Percentiles rank a stretch among this genome's conserved stretches.
Conservation (phyloP, 2,797 vertebrate species). For the Sardinella longiceps region DNA sequence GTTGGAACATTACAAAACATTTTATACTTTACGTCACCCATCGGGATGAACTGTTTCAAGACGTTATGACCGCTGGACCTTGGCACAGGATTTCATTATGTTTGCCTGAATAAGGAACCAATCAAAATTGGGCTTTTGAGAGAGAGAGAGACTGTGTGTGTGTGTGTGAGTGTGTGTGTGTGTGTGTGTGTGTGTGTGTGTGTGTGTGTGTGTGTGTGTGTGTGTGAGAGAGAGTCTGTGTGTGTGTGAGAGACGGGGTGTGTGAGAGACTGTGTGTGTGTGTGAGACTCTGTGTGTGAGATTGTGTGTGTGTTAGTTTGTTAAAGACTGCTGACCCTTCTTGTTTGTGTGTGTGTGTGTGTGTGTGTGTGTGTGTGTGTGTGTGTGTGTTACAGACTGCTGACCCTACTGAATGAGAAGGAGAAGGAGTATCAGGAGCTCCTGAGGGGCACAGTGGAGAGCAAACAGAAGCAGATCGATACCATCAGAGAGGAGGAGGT, state of each 20-base stretch:
- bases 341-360: neutral
- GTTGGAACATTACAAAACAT: too few species aligned
- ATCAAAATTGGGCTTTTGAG: too few species aligned
- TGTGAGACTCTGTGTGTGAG: neutral
- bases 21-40: too few species aligned
- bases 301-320: neutral
- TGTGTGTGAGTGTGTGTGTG: neutral
- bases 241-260: too few species aligned
- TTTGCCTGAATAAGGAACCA: too few species aligned
- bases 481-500: slow-evolving; percentile 41
- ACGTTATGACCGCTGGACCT: too few species aligned
- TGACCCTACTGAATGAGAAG: slow-evolving; percentile 79
- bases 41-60: too few species aligned
- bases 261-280: neutral
- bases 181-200: neutral
- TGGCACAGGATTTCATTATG: too few species aligned
- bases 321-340: too few species aligned
- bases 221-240: too few species aligned
- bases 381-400: slow-evolving; percentile 73
- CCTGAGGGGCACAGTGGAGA: slow-evolving; percentile 64
- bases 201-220: too few species aligned
- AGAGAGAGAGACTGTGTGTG: too few species aligned
- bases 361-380: neutral
- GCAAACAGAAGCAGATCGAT: slow-evolving; percentile 58
- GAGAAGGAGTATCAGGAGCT: slow-evolving; percentile 83